Base-by-base conservation (phyloP, 1,140 invertebrate species). In the Spodoptera litura region DNA sequence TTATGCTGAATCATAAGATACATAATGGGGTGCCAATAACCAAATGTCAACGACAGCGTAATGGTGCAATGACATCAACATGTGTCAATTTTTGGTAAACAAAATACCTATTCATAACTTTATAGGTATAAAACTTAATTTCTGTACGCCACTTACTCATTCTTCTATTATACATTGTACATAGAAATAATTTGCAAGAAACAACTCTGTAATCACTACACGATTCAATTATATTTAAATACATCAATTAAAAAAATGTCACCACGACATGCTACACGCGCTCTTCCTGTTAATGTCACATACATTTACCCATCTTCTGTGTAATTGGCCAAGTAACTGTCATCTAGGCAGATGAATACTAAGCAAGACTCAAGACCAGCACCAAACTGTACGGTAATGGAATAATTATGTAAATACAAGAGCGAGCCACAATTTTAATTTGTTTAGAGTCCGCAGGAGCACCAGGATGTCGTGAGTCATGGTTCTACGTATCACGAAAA, bases 1-100 rank as follows among this genome's bases (percentile, higher is more conserved):
- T 74, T 51, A 61, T 49, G 71, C 9, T 74, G 71, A 74, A 61
- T 74, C 71, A 74, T 58, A 8, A 44, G 38, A 49, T 64, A 75
- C 73, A n/a, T n/a, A 75, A 75, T 75, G 59, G 51, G 59, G 58
- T 11, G 51, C 25, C 59, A 62, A 75, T 64, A 15, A 61, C 49
- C 27, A n/a, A 51, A 51, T 53, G 73, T 75, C 72, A 75, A 35
- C 62, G 58, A 74, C 72, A 62, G 58, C n/a, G 53, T 27, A 49
- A 44, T 11, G 20, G 73, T 64, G 53, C 73, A 49, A 75, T 53
- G 59, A 75, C 59, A 51, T 12, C 49, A n/a, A 12, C 6, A 38
- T 31, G 10, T 62, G 44, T 44, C 4, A 44, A 44, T 44, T 44
- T 44, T 44, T 6, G 38, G 38, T 44, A 44, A 44, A 6, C 38